Base-by-base conservation (phyloP, 2,797 vertebrate genomes). In the Anguilla marmorata region DNA sequence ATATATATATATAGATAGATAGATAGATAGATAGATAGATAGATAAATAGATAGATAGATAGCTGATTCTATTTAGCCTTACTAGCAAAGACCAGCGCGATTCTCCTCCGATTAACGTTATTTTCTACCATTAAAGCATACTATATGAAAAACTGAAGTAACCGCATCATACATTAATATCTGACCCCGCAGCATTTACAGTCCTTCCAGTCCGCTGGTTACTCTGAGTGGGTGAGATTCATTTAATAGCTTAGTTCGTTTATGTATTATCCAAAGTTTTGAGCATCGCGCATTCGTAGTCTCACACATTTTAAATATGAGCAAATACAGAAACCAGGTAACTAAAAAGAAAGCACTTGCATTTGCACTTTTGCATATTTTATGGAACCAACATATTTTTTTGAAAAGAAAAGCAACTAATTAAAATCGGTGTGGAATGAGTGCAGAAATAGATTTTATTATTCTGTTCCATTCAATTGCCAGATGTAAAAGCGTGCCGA, bases 401-500 rank as follows among this genome's bases (percentile, higher is more conserved):
- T 16, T 41, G 30, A 86, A 82, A 84, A 72, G 60, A 86, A 79
- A 87, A 90, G 89, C 91, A 92, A 93, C 92, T 91, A 90, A 90
- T 89, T 91, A 87, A 90, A 90, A 89, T 88, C 90, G 72, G 88
- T 16, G 89, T 50, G 86, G 90, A 91, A 88, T 94, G 87, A 90
- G 86, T 86, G 89, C 88, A 76, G 89, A 84, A 89, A 90, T 88
- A 89, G 45, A 90, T 91, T 93, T 93, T 94, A 94, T 94, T 93
- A 95, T 94, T 95, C 93, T 89, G 93, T 93, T 92, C 92, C 90
- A 94, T 92, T 90, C 92, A 90, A 91, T 92, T 89, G 89, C 88
- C 94, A 95, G 95, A 94, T 95, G 94, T 95, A 95, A 94, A 94
- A 91, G 90, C 93, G 92, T 93, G 91, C 93, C 93, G 93, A 93